Conservation (phyloP, 1,140 invertebrate genomes). For the Cryptotermes secundus region DNA sequence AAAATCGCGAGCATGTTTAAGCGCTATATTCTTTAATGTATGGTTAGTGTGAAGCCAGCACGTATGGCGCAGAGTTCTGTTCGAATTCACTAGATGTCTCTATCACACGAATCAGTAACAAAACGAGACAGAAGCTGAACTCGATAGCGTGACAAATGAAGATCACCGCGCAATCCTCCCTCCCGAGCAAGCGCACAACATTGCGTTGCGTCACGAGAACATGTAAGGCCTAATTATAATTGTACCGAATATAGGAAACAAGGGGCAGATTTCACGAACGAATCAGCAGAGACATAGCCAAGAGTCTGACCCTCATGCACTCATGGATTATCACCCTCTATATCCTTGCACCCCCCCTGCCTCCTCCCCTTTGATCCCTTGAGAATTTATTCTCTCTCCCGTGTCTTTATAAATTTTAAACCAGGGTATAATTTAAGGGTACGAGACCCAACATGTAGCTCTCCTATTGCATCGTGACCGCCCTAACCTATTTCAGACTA, state of each 20-base stretch:
- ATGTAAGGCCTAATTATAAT: not conserved
- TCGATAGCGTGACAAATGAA: not conserved
- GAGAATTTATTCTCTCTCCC: not conserved
- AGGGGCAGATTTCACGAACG: slow-evolving; percentile 13
- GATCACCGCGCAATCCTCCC: not conserved
- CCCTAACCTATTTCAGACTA: not conserved
- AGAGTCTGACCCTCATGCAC: not conserved
- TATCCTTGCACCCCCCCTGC: too few relatives aligned
- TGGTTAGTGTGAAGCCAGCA: too few relatives aligned
- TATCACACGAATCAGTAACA: not conserved
- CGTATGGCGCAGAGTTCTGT: not conserved
- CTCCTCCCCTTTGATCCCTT: not conserved
- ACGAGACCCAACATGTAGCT: not conserved
- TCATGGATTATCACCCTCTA: not conserved
- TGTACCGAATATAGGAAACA: not conserved
- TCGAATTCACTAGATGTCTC: not conserved
- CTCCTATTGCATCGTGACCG: not conserved
- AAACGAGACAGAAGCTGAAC: not conserved
- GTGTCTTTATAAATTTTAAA: slow-evolving; percentile 8
- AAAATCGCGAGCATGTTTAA: too few relatives aligned
- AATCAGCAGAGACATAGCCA: not conserved
- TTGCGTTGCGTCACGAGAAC: not conserved
- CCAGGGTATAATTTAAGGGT: slow-evolving; percentile 11
- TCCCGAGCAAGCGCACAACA: too few relatives aligned
- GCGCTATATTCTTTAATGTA: too few relatives aligned